A percentile compares a stretch with the other conserved stretches of the same genome.
phyloP scores from a whole-genome alignment of 2,888 invertebrate genomes.

The Sinelater perroti region DNA sequence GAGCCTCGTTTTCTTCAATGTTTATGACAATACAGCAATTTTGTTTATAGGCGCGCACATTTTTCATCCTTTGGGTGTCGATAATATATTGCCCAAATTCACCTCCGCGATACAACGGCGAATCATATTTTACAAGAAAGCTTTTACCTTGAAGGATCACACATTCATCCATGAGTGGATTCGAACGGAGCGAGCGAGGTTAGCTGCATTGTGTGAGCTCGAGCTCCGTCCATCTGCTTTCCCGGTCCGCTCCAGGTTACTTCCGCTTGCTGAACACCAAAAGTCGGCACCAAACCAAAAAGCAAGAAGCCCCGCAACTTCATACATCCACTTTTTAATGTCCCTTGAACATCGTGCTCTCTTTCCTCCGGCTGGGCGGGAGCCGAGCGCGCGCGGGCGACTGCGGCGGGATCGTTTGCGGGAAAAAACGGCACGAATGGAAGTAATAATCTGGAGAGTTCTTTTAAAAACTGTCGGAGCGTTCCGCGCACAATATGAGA shows the following conservation, averaged over 20 bases:
- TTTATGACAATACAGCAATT: too few relatives aligned
- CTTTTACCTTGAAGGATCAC: constrained; percentile 42
- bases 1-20: too few relatives aligned
- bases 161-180: constrained; percentile 45
- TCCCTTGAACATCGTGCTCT: constrained; percentile 35
- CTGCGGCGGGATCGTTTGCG: constrained; percentile 29
- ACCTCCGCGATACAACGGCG: constrained; percentile 24
- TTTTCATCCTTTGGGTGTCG: too few relatives aligned
- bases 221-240: constrained; percentile 49
- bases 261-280: constrained; percentile 59
- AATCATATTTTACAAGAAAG: constrained; percentile 36
- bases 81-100: constrained; percentile 27
- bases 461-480: constrained; percentile 47
- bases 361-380: constrained; percentile 25
- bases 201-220: constrained; percentile 40
- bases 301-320: constrained; percentile 42
- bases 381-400: constrained; percentile 23
- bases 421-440: constrained; percentile 42
- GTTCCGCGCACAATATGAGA: constrained; percentile 45
- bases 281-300: constrained; percentile 44
- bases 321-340: constrained; percentile 37
- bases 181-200: constrained; percentile 39
- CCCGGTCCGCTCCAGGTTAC: constrained; percentile 62
- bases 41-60: too few relatives aligned
- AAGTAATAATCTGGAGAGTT: constrained; percentile 45